Base-by-base conservation (phyloP, 2,113 vertebrate genomes). In the Porphyrio hochstetteri region DNA sequence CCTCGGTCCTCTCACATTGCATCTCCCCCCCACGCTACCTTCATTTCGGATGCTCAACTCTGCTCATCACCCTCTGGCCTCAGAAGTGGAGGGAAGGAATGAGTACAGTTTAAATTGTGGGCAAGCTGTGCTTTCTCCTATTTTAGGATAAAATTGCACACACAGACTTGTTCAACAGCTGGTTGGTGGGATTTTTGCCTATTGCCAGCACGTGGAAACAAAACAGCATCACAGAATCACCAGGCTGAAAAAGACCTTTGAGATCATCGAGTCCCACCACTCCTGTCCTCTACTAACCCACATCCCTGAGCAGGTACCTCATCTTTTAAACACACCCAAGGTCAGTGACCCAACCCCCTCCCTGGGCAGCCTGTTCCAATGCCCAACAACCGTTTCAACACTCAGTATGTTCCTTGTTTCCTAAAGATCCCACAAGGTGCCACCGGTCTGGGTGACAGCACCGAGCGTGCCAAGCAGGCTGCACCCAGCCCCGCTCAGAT, bases 121-220 rank as follows among this genome's bases (percentile, higher is more conserved):
- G 61, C 69, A 36, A 78, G 65, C 35, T 79, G 87, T 42, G 24
- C 77, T 81, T 50, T 20, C 78, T 64, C 77, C 67, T 55, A 14
- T 82, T 81, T 70, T 53, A 86, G 67, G 55, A 61, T 65, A 70
- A 70, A 27, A 27, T 44, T 29, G 35, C 83, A 35, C 35, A 42
- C 65, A 4, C 70, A 17, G 60, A 24, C 79, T 40, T 81, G 65
- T 82, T 76, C 79, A 40, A 85, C 90, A 95, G 95, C 88, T 85
- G 89, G 52, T 11, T 20, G 48, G 44, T 46, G 72, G 84, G 68
- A 42, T 36, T 86, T 67, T 68, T 2, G 0, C 56, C 70, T 59
- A 42, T 10, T 13, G 52, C 79, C 60, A 78, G 88, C 33, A 63
- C 81, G 93, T 84, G 93, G 76, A 80, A 95, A 94, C 92, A 94